Percentiles rank a stretch among this genome's conserved stretches.
These are phyloP conservation scores for Cochlearius cochlearius DNA, from an alignment of 2,113 vertebrate genomes.

Conservation along the genomic window DNA sequence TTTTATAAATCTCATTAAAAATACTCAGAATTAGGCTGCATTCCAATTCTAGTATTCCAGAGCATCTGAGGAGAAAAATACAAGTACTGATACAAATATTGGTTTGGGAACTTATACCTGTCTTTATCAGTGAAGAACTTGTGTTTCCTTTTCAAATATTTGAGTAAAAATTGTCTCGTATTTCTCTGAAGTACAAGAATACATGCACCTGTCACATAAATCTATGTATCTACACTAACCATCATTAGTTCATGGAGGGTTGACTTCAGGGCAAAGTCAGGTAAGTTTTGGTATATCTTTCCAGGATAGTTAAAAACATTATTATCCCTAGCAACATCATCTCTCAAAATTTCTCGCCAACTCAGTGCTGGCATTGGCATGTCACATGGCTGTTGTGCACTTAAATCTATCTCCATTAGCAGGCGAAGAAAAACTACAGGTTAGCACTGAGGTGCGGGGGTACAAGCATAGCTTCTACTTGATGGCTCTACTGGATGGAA, in stretches of 20 bases:
- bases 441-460: background rate
- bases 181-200: background rate
- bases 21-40: background rate
- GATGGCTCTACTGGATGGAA: background rate
- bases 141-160: background rate
- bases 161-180: background rate
- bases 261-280: background rate
- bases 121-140: background rate
- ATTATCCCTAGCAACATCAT: background rate
- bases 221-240: background rate
- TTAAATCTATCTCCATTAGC: background rate
- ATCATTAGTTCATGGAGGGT: background rate
- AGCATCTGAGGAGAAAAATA: background rate
- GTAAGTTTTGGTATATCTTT: background rate
- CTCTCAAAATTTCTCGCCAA: background rate
- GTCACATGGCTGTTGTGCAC: background rate
- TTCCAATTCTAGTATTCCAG: background rate
- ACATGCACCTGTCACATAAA: background rate
- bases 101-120: accelerated
- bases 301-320: background rate
- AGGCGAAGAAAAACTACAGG: background rate
- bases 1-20: background rate
- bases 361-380: background rate
- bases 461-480: background rate
- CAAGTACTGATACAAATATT: background rate